phyloP scores from a whole-genome alignment of 2,113 vertebrate genomes.

The Podarcis cretensis region DNA sequence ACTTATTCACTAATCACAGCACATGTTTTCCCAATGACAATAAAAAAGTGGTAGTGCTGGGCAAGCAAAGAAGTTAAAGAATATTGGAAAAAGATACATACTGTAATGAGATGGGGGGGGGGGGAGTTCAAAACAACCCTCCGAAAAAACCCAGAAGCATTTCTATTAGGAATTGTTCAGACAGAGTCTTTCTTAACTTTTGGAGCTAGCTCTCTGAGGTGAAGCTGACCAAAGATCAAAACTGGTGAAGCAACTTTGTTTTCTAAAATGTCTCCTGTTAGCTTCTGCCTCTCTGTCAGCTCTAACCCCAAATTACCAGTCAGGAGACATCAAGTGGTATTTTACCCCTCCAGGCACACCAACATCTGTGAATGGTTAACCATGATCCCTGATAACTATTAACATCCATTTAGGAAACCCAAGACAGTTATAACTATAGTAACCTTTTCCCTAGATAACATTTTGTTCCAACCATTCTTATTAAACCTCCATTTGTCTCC shows the following conservation, averaged over 20 bases:
- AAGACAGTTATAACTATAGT: slow-evolving; percentile 51
- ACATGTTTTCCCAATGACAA: background rate
- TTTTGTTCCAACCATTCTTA: slow-evolving; percentile 12
- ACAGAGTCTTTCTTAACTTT: background rate
- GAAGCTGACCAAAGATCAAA: slow-evolving; percentile 12
- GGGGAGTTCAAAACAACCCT: too few relatives aligned
- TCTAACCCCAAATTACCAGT: slow-evolving; percentile 47
- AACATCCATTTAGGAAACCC: slow-evolving; percentile 54
- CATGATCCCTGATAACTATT: slow-evolving; percentile 60
- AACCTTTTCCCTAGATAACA: slow-evolving; percentile 72
- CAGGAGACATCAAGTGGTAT: slow-evolving; percentile 33
- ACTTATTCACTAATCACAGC: background rate
- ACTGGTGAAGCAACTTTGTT: slow-evolving; percentile 12
- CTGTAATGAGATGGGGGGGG: too few relatives aligned
- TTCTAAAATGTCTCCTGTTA: slow-evolving; percentile 30
- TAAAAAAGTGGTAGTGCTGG: background rate
- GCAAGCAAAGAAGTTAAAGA: too few relatives aligned
- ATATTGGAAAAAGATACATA: too few relatives aligned
- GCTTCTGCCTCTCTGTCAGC: slow-evolving; percentile 28
- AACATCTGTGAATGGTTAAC: slow-evolving; percentile 69
- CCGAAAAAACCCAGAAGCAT: too few relatives aligned
- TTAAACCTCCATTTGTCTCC: slow-evolving; percentile 9
- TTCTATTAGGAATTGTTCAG: too few relatives aligned
- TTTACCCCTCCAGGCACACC: slow-evolving; percentile 57
- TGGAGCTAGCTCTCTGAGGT: background rate